Evolutionary conservation across 2,888 invertebrate species (phyloP).

Genomic region (Ypsolopha scabrella): DNA sequence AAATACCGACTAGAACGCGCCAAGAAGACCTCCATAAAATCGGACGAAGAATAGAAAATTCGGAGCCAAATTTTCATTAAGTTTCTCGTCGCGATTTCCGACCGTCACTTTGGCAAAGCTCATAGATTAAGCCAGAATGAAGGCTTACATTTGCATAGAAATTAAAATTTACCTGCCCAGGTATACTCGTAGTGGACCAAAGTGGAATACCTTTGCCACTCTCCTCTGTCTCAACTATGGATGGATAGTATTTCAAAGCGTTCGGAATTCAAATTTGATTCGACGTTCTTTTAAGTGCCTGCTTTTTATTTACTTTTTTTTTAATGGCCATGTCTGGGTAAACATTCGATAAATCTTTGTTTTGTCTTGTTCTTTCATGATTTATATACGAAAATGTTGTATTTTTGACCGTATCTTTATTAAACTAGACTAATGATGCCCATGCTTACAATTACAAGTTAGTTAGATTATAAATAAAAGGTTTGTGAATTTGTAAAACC

Average conservation of each 20-base stretch:
- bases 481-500: too few relatives aligned
- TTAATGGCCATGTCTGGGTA: too few relatives aligned
- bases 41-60: not conserved
- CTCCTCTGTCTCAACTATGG: constrained; percentile 14
- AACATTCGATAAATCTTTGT: too few relatives aligned
- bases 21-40: not conserved
- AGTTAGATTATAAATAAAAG: too few relatives aligned
- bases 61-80: constrained; percentile 52
- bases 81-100: constrained; percentile 46
- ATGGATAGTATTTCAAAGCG: constrained; percentile 25
- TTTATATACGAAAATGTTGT: too few relatives aligned
- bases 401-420: too few relatives aligned
- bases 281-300: not conserved
- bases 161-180: constrained; percentile 63
- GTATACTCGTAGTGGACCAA: constrained; percentile 16
- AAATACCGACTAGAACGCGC: not conserved
- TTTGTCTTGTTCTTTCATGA: too few relatives aligned
- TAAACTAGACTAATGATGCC: too few relatives aligned
- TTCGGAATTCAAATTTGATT: constrained; percentile 7
- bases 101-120: constrained; percentile 47
- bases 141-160: constrained; percentile 67
- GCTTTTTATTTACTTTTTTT: too few relatives aligned
- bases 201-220: constrained; percentile 40
- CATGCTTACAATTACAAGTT: too few relatives aligned
- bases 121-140: constrained; percentile 59